Evolutionary conservation across 2,113 vertebrate genomes (phyloP).

Genomic region (Asarcornis scutulata): DNA sequence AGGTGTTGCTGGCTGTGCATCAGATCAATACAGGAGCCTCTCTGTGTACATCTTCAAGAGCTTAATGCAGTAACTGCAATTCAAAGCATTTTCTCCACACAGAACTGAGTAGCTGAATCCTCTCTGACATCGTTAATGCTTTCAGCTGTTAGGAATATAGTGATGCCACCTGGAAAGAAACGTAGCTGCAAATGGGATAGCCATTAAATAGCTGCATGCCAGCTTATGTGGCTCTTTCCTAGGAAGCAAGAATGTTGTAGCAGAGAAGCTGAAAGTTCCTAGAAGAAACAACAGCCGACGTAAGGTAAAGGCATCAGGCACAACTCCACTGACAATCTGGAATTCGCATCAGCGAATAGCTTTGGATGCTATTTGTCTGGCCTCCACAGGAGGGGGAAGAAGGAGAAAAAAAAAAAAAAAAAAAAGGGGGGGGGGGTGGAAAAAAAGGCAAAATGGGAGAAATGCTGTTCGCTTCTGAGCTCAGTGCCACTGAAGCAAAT

Average conservation of each 20-base stretch:
- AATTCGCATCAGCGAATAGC: not conserved
- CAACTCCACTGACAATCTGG: not conserved
- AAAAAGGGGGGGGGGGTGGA: not conserved
- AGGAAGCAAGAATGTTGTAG: not conserved
- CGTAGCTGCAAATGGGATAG: slow-evolving; percentile 38
- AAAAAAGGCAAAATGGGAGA: not conserved
- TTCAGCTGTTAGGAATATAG: slow-evolving; percentile 9
- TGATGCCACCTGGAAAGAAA: slow-evolving; percentile 39
- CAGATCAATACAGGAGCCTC: not conserved
- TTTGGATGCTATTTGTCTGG: not conserved
- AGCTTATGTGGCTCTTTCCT: slow-evolving; percentile 18
- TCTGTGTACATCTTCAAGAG: not conserved
- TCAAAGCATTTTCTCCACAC: not conserved
- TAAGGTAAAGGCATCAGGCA: slow-evolving; percentile 36
- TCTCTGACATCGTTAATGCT: slow-evolving; percentile 28
- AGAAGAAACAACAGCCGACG: not conserved
- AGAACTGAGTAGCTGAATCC: not conserved
- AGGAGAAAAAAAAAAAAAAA: no score
- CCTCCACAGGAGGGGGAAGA: not conserved
- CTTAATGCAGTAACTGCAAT: not conserved
- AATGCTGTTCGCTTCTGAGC: rapidly evolving
- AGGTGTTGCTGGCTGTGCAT: rapidly evolving
- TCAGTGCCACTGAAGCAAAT: rapidly evolving
- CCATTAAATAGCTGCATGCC: slow-evolving; percentile 33
- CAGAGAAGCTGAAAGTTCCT: not conserved